A percentile compares a stretch with the other conserved stretches of the same genome.
Conservation (phyloP, 2,888 invertebrate genomes). For the Heliconius aoede region DNA sequence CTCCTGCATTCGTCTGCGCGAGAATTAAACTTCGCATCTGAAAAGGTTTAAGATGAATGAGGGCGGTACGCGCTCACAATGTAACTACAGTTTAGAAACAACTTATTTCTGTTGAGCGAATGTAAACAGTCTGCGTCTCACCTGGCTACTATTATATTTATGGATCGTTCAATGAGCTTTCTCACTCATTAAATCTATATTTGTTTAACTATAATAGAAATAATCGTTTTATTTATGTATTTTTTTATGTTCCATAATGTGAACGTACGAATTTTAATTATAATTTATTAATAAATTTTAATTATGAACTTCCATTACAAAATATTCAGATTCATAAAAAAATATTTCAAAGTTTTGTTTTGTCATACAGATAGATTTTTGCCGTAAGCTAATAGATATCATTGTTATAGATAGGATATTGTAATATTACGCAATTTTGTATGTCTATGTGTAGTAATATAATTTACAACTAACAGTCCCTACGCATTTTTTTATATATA, state of each 20-base stretch:
- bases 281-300: neutral
- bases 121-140: slow-evolving; percentile 73
- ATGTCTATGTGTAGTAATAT: neutral
- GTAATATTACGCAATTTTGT: neutral
- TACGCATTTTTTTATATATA: neutral
- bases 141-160: slow-evolving; percentile 56
- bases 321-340: neutral
- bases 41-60: slow-evolving; percentile 81
- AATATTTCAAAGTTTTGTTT: neutral
- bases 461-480: neutral
- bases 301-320: neutral
- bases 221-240: slow-evolving; percentile 1
- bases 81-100: slow-evolving; percentile 76
- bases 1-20: slow-evolving; percentile 67
- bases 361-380: neutral
- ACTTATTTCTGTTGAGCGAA: slow-evolving; percentile 72
- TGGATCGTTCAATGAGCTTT: slow-evolving; percentile 46
- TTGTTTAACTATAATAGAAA: neutral
- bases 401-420: neutral
- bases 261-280: neutral
- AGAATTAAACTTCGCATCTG: slow-evolving; percentile 75
- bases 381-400: neutral
- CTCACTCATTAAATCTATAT: slow-evolving; percentile 32
- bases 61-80: slow-evolving; percentile 69
- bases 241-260: neutral